phyloP scores from a whole-genome alignment of 2,113 vertebrate species.

The Sinocyclocheilus grahami region DNA sequence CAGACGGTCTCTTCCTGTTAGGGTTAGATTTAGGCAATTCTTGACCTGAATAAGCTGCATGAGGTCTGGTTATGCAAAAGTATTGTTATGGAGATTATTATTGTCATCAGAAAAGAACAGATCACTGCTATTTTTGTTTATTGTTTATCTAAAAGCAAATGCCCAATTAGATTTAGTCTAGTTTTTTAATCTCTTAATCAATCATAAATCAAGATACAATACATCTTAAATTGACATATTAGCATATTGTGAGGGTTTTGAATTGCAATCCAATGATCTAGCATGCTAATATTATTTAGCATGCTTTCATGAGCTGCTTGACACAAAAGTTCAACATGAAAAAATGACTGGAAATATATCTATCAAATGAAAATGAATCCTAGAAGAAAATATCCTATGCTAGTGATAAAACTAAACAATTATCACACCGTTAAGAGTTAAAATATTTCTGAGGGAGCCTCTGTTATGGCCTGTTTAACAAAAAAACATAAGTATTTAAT shows the following conservation, averaged over 20 bases:
- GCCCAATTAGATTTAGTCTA: not conserved
- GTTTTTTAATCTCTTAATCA: not conserved
- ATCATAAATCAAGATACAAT: not conserved
- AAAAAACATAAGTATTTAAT: not conserved
- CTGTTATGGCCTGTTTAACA: not conserved
- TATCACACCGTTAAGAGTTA: too few relatives aligned
- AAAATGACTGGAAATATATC: too few relatives aligned
- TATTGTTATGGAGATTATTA: not conserved
- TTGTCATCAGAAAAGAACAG: not conserved
- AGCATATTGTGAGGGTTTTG: too few relatives aligned
- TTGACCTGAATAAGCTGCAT: not conserved
- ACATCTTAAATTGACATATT: too few relatives aligned
- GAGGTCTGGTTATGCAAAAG: not conserved
- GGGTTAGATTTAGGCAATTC: not conserved
- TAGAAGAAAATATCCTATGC: too few relatives aligned
- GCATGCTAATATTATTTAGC: too few relatives aligned
- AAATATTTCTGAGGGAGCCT: too few relatives aligned
- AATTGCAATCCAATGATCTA: too few relatives aligned
- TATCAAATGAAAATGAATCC: too few relatives aligned
- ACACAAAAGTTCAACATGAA: too few relatives aligned
- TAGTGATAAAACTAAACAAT: too few relatives aligned
- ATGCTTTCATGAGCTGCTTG: too few relatives aligned
- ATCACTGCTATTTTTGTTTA: not conserved
- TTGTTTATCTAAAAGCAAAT: not conserved
- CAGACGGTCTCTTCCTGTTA: not conserved